Conservation (phyloP, 2,888 invertebrate genomes). For the Pterobdella sp. region DNA sequence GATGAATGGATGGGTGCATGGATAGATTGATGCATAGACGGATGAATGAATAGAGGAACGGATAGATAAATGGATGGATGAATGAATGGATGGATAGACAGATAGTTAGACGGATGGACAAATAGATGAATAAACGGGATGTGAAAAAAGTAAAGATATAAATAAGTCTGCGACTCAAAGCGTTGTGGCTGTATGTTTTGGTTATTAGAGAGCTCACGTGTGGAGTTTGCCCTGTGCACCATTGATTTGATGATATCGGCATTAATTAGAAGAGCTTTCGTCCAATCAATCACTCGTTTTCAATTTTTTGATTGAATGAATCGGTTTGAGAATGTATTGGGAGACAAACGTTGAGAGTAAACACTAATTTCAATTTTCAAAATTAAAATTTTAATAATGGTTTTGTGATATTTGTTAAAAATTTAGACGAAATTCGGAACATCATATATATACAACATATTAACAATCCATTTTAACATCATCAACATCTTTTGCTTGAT, state of each 20-base stretch:
- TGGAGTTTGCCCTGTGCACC: too few relatives aligned
- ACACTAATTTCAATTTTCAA: too few relatives aligned
- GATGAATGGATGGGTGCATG: constrained; percentile 23
- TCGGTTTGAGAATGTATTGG: too few relatives aligned
- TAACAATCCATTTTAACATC: neutral
- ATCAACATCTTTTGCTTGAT: neutral
- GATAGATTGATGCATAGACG: constrained; percentile 22
- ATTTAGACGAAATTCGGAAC: too few relatives aligned
- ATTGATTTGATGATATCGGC: too few relatives aligned
- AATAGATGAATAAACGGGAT: constrained; percentile 18
- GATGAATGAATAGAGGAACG: constrained; percentile 18
- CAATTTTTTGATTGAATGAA: too few relatives aligned
- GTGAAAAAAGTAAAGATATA: neutral
- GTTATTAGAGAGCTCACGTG: neutral
- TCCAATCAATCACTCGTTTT: too few relatives aligned
- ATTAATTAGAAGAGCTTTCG: too few relatives aligned
- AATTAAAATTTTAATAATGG: too few relatives aligned
- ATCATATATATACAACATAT: too few relatives aligned
- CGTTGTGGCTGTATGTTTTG: neutral
- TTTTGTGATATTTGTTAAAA: too few relatives aligned
- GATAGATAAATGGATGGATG: constrained; percentile 25
- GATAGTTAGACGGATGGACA: constrained; percentile 25
- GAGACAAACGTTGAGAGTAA: too few relatives aligned
- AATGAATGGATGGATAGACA: constrained; percentile 24
- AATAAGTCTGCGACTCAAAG: neutral